These are phyloP conservation scores for Agrilus mali DNA, from an alignment of 2,888 invertebrate species.

Conservation along the genomic window DNA sequence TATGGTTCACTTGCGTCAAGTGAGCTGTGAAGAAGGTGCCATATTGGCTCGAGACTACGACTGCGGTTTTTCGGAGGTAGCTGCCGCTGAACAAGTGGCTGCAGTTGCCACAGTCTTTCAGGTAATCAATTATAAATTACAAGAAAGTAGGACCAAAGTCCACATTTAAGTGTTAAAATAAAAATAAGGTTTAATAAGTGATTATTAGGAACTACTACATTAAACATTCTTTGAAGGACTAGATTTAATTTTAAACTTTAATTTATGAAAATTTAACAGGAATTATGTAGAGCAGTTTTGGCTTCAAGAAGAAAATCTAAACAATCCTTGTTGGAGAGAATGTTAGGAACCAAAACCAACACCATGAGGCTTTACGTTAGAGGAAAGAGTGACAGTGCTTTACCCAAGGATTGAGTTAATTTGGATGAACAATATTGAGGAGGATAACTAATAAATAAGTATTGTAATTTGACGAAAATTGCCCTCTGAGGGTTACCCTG, in stretches of 20 bases:
- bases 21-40: constrained; percentile 78
- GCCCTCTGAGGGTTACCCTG: too few relatives aligned
- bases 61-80: constrained; percentile 76
- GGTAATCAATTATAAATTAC: too few relatives aligned
- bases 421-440: neutral
- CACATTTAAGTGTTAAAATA: too few relatives aligned
- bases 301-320: constrained; percentile 69
- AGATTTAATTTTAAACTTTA: constrained; percentile 18
- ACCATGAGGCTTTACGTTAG: constrained; percentile 62
- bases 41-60: constrained; percentile 80
- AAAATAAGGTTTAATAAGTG: too few relatives aligned
- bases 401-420: constrained; percentile 60
- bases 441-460: too few relatives aligned
- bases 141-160: too few relatives aligned
- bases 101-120: constrained; percentile 75
- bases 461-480: too few relatives aligned
- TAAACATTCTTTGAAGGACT: too few relatives aligned
- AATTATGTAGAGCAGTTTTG: constrained; percentile 72
- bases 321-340: constrained; percentile 69
- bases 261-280: constrained; percentile 23
- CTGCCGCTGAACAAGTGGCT: constrained; percentile 77
- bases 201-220: too few relatives aligned
- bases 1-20: constrained; percentile 81
- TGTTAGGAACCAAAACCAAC: constrained; percentile 64
- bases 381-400: constrained; percentile 79